phyloP scores from a whole-genome alignment of 2,888 invertebrate species.

The Cinara cedri region DNA sequence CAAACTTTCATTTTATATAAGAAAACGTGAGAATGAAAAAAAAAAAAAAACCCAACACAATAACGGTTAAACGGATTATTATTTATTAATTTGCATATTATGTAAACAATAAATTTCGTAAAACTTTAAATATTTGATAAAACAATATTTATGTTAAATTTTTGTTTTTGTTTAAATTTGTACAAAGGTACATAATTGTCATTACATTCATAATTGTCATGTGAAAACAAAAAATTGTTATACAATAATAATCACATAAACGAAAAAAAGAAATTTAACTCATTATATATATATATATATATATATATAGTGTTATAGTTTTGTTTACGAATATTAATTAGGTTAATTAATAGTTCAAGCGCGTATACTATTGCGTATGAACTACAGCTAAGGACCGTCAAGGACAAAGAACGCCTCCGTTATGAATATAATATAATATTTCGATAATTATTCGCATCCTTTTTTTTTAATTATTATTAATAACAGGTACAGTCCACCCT shows the following conservation, averaged over 20 bases:
- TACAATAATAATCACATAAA: background rate
- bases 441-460: background rate
- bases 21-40: slow-evolving; percentile 16
- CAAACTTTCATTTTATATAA: background rate
- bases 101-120: background rate
- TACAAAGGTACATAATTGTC: too few species aligned
- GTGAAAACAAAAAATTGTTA: too few species aligned
- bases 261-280: too few species aligned
- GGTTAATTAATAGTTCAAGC: too few species aligned
- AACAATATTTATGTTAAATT: background rate
- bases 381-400: background rate
- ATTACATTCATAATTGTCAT: too few species aligned
- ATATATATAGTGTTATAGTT: background rate
- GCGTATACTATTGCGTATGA: too few species aligned
- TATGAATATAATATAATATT: slow-evolving; percentile 15
- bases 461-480: slow-evolving; percentile 35
- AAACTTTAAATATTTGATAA: background rate
- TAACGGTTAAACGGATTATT: background rate
- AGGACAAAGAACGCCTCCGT: slow-evolving; percentile 2
- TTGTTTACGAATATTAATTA: background rate
- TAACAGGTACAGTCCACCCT: slow-evolving; percentile 15
- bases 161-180: too few species aligned
- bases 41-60: background rate
- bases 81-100: background rate
- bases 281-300: too few species aligned